These are phyloP conservation scores for Eretmochelys imbricata DNA, from an alignment of 2,113 vertebrate genomes.

Conservation along the genomic window DNA sequence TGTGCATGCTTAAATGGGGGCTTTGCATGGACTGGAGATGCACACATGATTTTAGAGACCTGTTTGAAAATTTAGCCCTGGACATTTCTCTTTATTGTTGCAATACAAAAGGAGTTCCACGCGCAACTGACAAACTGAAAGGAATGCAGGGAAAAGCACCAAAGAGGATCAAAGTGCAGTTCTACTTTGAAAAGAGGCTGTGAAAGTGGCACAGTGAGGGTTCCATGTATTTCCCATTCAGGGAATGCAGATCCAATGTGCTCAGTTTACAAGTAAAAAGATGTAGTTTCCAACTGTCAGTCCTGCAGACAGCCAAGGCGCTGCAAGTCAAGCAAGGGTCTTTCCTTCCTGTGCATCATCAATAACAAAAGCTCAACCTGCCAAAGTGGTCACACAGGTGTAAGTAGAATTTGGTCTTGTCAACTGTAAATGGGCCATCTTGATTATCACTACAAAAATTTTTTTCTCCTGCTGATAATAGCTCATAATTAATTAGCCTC, in stretches of 20 bases:
- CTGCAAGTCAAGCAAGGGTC: not conserved
- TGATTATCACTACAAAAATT: too few relatives aligned
- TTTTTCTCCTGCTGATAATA: too few relatives aligned
- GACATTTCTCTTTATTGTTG: not conserved
- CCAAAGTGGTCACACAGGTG: not conserved
- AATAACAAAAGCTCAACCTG: not conserved
- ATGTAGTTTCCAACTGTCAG: accelerated
- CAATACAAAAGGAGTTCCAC: not conserved
- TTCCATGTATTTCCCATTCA: not conserved
- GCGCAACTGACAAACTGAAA: not conserved
- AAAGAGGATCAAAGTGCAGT: not conserved
- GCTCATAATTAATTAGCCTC: too few relatives aligned
- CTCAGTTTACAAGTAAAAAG: not conserved
- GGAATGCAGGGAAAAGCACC: not conserved
- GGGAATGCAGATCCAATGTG: accelerated
- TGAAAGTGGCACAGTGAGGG: not conserved
- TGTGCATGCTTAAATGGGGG: not conserved
- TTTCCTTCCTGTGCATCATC: not conserved
- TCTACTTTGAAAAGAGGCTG: not conserved
- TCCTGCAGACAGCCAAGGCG: not conserved
- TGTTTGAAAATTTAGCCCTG: not conserved
- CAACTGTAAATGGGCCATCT: too few relatives aligned
- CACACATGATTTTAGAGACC: accelerated
- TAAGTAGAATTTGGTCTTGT: not conserved
- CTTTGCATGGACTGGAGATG: not conserved